Evolutionary conservation across 2,888 invertebrate species (phyloP), one percentile per base, ranked within the genome.

Genomic region (Dynastes maya): DNA sequence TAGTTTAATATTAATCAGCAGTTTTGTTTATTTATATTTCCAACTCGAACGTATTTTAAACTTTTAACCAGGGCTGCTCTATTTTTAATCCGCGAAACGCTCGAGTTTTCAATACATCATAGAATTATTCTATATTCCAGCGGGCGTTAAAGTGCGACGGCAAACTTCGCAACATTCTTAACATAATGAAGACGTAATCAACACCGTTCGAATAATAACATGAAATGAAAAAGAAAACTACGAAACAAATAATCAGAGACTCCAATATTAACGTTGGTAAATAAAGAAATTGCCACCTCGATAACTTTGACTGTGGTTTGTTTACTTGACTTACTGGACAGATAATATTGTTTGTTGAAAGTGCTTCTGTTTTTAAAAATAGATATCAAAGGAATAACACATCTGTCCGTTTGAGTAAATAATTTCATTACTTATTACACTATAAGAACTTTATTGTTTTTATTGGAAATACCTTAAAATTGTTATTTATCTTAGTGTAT

Each of bases 201-300:
- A 32, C 63, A 13, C 11, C 29, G 63, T 11, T 13, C 63, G 32
- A 63, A 32, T 63, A 63, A 32, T 63, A 58, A 13, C 32, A 63
- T 32, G 13, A 63, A 63, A 13, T 4, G 32, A n/a, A n/a, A 32
- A 32, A 29, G 3, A 63, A 3, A 32, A 63, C 22, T 63, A 63
- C 29, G 11, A 63, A 63, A 32, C 27, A 63, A 63, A 63, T 13
- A 32, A 63, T 32, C 13, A 63, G 32, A 63, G 13, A 29, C 63
- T 16, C 61, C 29, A 63, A 63, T 9, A 63, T 9, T 63, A 63
- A 63, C 29, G 9, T 63, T 32, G 32, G 32, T 32, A 63, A 63
- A 74, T 74, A 61, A 74, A 74, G 40, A 74, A 74, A 63, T 61
- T 74, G 40, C 61, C 72, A 74, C 61, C 61, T 74, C 22, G 72